Evolutionary conservation across 1,140 invertebrate genomes (phyloP), one percentile per base, ranked within the genome.

Genomic region (Zaprionus vittiger): DNA sequence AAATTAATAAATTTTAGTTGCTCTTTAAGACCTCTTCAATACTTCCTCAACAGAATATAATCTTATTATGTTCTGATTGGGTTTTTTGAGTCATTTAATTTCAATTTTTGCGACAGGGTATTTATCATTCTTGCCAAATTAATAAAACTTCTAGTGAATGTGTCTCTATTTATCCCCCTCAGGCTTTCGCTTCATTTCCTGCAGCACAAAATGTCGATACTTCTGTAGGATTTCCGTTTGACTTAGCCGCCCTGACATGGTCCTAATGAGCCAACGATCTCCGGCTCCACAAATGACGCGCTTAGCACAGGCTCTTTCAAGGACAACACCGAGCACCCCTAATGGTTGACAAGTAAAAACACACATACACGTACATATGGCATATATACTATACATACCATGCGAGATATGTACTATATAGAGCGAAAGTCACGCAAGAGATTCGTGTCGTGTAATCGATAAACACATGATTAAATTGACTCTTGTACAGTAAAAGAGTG

Each of bases 341-440:
- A 76, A 79, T 76, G 68, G 49, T 34, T 26, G 44, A 62, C 54
- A 63, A 74, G 68, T 73, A 74, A 12, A 52, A 4, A 24, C 4
- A 52, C 20, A 49, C 20, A 20, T 15, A 20, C 1, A 20, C 1
- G 20, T 20, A 22, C 4, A 49, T 15, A 49, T 7, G 11, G 1
- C 11, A 15, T 22, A 22, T 17, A 31, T n/a, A 15, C 15, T 0
- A 41, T 41, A 41, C 7, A 28, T 41, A 41, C 14, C 38, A n/a
- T 47, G n/a, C 6, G 1, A 44, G 6, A 49, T 69, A 4, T 56
- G 4, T 56, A 56, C 14, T 17, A 26, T 62, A 28, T 28, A 3
- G 37, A 38, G 24, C 54, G 17, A 41, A 66, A 70, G 71, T 75
- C 76, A 78, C 76, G 72, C 76, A 70, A 75, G 20, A 55, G 34